Base-by-base conservation (phyloP, 2,888 invertebrate species). In the Bugulina stolonifera region DNA sequence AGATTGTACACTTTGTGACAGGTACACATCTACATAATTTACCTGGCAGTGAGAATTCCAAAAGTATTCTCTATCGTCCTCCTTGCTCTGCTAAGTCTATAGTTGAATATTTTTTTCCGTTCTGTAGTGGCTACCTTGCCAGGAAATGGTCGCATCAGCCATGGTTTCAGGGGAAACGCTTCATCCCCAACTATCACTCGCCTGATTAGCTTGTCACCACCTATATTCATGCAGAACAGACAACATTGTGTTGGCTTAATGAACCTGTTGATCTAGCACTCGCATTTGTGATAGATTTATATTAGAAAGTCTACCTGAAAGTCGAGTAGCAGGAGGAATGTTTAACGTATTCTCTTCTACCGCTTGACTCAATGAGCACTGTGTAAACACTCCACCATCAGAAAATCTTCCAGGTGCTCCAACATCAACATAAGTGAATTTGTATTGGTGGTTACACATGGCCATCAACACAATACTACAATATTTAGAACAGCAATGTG, bases 391-490 rank as follows among this genome's bases (percentile, higher is more conserved):
- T n/a, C 57, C 57, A 5, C 57, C 57, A n/a, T 57, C 57, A 25
- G n/a, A 23, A 5, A 5, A 5, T 5, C 57, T 57, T 25, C 57
- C 57, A 57, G 57, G 57, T 25, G 18, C n/a, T 3, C 57, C 57
- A n/a, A 57, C 25, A 25, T 57, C 23, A 5, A 57, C 57, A 18
- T 23, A 5, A 25, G 25, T 25, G 25, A 57, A 57, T 25, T 57
- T 57, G 25, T 57, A 57, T 5, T 5, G n/a, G 57, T 22, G n/a
- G 25, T 57, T 25, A n/a, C 57, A 57, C 5, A 57, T n/a, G 5
- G 57, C 57, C 57, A 57, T 18, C 57, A 57, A n/a, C 18, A 57
- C 25, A 57, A 57, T 57, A 32, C 64, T 64, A 2, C 32, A 27
- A 10, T 32, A n/a, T n/a, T n/a, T n/a, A n/a, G n/a, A n/a, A n/a